phyloP scores from a whole-genome alignment of 30 jellyfish, hydroid and myxozoan genomes.

The Aurelia aurita region DNA sequence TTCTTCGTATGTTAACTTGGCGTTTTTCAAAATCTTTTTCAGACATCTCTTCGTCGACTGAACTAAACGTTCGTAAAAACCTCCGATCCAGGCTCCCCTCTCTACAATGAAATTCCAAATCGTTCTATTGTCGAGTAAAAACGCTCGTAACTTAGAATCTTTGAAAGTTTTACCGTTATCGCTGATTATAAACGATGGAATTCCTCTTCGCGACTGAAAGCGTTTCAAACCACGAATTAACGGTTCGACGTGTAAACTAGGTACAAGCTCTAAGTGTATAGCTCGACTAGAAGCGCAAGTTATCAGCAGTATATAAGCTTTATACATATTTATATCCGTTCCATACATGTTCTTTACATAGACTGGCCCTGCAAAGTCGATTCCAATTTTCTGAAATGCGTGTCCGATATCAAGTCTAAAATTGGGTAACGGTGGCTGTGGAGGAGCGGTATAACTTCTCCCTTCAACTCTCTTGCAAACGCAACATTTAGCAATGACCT shows the following conservation, averaged over 20 bases:
- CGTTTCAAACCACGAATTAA: background rate
- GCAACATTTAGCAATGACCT: background rate
- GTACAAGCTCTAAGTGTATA: background rate
- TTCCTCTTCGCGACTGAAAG: conserved; percentile 3
- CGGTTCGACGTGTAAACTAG: background rate
- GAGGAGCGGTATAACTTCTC: conserved; percentile 23
- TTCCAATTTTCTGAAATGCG: conserved; percentile 13
- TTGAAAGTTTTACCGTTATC: no score
- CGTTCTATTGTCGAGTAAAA: background rate
- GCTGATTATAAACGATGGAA: background rate
- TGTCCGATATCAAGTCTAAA: conserved; percentile 9
- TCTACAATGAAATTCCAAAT: background rate
- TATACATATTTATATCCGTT: background rate
- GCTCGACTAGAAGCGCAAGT: background rate
- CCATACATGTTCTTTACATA: no score
- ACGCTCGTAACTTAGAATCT: background rate
- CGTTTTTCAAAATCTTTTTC: no score
- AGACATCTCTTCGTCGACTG: background rate
- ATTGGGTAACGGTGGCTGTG: conserved; percentile 13
- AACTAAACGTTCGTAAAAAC: background rate
- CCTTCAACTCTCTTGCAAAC: conserved; percentile 18
- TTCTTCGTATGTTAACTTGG: no score
- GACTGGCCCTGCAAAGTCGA: conserved; percentile 28
- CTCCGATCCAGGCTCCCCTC: background rate
- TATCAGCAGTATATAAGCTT: background rate